Base-by-base conservation (phyloP, 2,113 vertebrate species). In the Peromyscus polionotus region DNA sequence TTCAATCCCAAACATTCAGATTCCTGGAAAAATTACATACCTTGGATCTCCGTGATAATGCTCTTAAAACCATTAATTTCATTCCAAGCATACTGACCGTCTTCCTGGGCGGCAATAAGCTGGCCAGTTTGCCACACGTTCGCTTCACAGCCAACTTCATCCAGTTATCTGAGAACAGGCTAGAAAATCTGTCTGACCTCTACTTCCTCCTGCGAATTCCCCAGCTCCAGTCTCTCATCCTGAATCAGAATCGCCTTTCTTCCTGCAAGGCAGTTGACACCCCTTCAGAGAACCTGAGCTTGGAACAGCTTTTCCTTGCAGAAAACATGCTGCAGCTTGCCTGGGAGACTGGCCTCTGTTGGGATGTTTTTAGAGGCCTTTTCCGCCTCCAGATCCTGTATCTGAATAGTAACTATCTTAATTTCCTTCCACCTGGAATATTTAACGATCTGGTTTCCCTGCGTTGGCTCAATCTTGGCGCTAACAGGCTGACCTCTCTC, bases 1-100 rank as follows among this genome's bases (percentile, higher is more conserved):
- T 99, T 94, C 95, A 77, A 76, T 0, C n/a, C 1, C 0, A 96
- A 0, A 98, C 99, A 3, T 99, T 99, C 98, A 90, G 7, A 6
- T 94, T 93, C 4, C 98, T 99, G 92, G 3, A 75, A 5, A 97
- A 95, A 1, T 96, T 99, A 80, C 14, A 94, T 54, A 36, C 2
- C 1, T 96, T 99, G 94, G 93, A 99, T 95, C 98, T 99, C 88
- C 97, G 87, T 2, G 99, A 99, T 83, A 99, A 99, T 19, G 99
- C 99, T 2, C 97, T 99, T 83, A 98, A 98, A 92, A 57, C 1
- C 0, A 91, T 99, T 9, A 7, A 95, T 61, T 98, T 57, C 73
- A 97, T 99, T 63, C 98, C 99, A 5, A 98, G 57, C 31, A 76
- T 99, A 48, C 42, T 67, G 0, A 7, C 0, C 5, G 94, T 99